Evolutionary conservation across 2,888 invertebrate species (phyloP).

Genomic region (Dynastes grantii): DNA sequence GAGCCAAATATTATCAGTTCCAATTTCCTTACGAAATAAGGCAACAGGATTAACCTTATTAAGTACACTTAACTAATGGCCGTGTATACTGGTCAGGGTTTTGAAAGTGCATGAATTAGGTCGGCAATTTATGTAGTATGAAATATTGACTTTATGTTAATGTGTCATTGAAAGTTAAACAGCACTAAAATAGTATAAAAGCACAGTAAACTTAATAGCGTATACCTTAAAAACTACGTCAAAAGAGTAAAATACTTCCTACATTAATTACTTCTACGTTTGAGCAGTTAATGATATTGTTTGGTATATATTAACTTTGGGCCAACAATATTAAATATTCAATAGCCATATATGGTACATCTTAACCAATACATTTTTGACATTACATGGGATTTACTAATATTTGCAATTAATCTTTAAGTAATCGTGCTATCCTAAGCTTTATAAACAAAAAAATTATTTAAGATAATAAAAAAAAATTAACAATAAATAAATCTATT

Average conservation of each 20-base stretch:
- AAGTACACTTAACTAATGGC: constrained; percentile 1
- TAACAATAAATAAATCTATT: no score
- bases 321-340: no score
- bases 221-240: background rate
- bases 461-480: no score
- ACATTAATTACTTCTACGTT: background rate
- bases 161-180: constrained; percentile 14
- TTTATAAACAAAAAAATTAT: no score
- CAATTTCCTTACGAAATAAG: constrained; percentile 14
- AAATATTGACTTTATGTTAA: constrained; percentile 49
- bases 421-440: no score
- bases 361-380: no score
- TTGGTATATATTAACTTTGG: no score
- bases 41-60: background rate
- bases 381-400: no score
- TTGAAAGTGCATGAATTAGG: constrained; percentile 28
- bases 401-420: no score
- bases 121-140: constrained; percentile 23
- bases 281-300: no score
- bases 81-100: constrained; percentile 13
- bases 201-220: background rate
- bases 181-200: background rate
- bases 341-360: no score
- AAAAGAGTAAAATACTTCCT: background rate
- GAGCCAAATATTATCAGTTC: background rate